These are phyloP conservation scores for Deilephila elpenor DNA, from an alignment of 2,888 invertebrate genomes.

Conservation along the genomic window DNA sequence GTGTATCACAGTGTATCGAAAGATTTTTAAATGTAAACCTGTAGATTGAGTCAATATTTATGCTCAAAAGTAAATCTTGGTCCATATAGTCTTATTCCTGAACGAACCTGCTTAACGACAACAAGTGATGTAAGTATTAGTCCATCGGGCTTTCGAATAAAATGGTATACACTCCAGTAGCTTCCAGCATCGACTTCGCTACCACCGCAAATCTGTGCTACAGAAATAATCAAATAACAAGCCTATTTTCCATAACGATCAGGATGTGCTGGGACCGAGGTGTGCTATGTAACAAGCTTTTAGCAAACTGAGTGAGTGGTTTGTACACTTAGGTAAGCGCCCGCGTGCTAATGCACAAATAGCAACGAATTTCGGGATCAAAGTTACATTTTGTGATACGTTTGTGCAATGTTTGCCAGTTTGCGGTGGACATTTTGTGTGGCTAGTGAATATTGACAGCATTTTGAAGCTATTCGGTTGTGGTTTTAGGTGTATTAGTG, in stretches of 20 bases:
- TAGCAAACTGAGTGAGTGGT: conserved; percentile 25
- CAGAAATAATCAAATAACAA: neutral
- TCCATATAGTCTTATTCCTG: too few species aligned
- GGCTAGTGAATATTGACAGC: neutral
- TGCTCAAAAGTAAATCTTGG: too few species aligned
- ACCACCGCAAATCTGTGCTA: too few species aligned
- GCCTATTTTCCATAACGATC: neutral
- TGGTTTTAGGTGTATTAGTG: neutral
- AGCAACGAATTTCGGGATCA: conserved; percentile 20
- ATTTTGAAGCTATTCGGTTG: neutral
- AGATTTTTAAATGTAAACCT: too few species aligned
- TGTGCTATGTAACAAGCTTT: conserved; percentile 22
- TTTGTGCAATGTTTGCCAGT: neutral
- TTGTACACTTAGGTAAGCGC: conserved; percentile 13
- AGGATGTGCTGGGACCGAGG: neutral
- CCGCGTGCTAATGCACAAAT: conserved; percentile 8
- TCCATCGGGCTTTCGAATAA: too few species aligned
- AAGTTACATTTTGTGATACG: conserved; percentile 8
- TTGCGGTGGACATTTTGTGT: neutral
- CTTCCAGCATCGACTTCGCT: too few species aligned
- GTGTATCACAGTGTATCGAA: too few species aligned
- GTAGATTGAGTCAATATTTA: too few species aligned
- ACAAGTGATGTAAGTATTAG: too few species aligned
- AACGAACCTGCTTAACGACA: too few species aligned
- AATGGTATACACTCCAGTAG: too few species aligned